Evolutionary conservation across 2,888 invertebrate species (phyloP).

Genomic region (Noctua pronuba): DNA sequence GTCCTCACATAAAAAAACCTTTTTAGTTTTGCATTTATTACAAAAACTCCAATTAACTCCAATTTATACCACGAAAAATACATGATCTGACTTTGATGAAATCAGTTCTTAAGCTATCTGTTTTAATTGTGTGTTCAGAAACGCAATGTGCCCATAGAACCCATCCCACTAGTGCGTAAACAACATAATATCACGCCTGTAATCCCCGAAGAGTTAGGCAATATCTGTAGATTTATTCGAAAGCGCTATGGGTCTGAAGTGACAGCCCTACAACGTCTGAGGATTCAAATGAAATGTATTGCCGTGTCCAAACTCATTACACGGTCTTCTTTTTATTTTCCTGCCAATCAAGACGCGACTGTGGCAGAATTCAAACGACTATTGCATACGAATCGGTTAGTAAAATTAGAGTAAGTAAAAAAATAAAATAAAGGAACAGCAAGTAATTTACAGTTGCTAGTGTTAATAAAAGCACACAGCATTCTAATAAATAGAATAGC

Average conservation of each 20-base stretch:
- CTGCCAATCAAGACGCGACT: slow-evolving; percentile 23
- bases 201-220: background rate
- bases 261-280: background rate
- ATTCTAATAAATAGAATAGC: too few species aligned
- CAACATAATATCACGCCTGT: background rate
- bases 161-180: background rate
- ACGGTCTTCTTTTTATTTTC: slow-evolving; percentile 64
- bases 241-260: background rate
- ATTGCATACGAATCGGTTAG: background rate
- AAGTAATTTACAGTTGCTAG: background rate
- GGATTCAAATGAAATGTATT: slow-evolving; percentile 69
- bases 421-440: background rate
- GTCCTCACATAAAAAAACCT: background rate
- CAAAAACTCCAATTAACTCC: too few species aligned
- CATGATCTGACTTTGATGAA: background rate
- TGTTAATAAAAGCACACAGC: too few species aligned
- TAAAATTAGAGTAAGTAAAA: background rate
- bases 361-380: slow-evolving; percentile 9
- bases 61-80: too few species aligned
- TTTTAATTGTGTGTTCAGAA: background rate
- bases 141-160: background rate
- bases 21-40: background rate
- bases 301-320: slow-evolving; percentile 71
- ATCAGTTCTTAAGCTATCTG: background rate
- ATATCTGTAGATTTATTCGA: background rate